These are phyloP conservation scores for Chymomyza costata DNA, from an alignment of 1,140 invertebrate genomes.

Conservation along the genomic window DNA sequence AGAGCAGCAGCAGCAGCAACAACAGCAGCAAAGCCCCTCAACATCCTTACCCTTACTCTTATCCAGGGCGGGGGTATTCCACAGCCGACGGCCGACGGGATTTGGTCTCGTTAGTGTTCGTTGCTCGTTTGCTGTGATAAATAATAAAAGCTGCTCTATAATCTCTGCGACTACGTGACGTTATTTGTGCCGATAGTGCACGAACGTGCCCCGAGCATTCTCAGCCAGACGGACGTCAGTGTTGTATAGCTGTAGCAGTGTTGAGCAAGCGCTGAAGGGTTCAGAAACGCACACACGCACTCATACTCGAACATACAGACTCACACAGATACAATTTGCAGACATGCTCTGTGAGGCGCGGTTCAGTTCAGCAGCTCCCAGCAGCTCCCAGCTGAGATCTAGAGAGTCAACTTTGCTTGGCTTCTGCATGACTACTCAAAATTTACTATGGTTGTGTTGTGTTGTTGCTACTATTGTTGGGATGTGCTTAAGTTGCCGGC, in stretches of 20 bases:
- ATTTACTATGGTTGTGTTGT: conserved; percentile 18
- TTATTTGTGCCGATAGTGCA: conserved; percentile 75
- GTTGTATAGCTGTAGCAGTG: conserved; percentile 2
- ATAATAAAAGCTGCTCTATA: conserved; percentile 75
- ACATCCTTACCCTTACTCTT: neutral
- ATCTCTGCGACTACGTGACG: conserved; percentile 75
- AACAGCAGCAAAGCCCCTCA: conserved; percentile 1
- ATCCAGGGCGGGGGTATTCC: neutral
- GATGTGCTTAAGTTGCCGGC: conserved; percentile 21
- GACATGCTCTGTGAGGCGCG: conserved; percentile 48
- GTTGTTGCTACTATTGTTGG: conserved; percentile 29
- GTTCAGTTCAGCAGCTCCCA: neutral
- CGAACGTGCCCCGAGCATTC: conserved; percentile 56
- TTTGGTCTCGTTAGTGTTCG: conserved; percentile 70
- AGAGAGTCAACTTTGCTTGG: conserved; percentile 18
- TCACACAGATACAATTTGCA: conserved; percentile 12
- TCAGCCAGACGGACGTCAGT: conserved; percentile 1
- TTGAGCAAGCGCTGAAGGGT: conserved; percentile 12
- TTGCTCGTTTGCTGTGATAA: conserved; percentile 66
- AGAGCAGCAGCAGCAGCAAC: too few relatives aligned
- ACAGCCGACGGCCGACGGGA: conserved; percentile 58
- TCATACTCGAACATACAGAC: too few relatives aligned
- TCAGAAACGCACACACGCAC: too few relatives aligned
- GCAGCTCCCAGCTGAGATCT: conserved; percentile 16
- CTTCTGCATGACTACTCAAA: conserved; percentile 56